A percentile compares a stretch with the other conserved stretches of the same genome.
Evolutionary conservation across 2,113 vertebrate genomes (phyloP).

Genomic region (Castor canadensis): DNA sequence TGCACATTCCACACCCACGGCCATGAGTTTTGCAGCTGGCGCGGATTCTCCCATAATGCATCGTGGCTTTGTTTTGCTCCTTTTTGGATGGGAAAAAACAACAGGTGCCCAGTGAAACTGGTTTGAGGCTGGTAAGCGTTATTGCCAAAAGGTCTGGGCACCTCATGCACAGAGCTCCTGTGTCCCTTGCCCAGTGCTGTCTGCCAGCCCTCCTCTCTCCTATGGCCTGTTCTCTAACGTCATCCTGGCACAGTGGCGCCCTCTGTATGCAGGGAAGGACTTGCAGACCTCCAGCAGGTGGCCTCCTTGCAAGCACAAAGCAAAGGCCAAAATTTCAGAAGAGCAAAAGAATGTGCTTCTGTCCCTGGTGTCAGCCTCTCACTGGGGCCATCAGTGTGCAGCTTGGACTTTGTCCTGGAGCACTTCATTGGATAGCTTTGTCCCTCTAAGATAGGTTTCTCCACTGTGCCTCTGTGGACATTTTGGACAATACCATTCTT

Average conservation of each 20-base stretch:
- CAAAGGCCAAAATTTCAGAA: neutral
- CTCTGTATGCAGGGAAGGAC: neutral
- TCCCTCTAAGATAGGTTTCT: neutral
- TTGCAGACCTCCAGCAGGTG: neutral
- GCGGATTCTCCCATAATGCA: neutral
- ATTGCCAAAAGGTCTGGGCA: neutral
- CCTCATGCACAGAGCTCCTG: fast-evolving
- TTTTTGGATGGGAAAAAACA: neutral
- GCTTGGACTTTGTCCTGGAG: neutral
- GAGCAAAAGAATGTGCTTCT: neutral
- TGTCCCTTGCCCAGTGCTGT: fast-evolving
- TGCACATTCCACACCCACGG: neutral
- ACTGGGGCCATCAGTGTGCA: fast-evolving
- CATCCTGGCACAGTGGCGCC: fast-evolving
- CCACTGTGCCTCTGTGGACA: fast-evolving
- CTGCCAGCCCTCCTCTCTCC: neutral
- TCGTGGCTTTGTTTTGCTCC: neutral
- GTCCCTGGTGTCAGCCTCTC: neutral
- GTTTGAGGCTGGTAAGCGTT: neutral
- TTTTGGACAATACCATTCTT: neutral
- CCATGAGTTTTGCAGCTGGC: fast-evolving
- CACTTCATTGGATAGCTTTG: neutral
- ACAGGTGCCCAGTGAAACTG: neutral
- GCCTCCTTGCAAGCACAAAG: neutral
- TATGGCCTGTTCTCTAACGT: neutral